phyloP scores from a whole-genome alignment of 2,888 invertebrate species.

The Lasius fuliginosus region DNA sequence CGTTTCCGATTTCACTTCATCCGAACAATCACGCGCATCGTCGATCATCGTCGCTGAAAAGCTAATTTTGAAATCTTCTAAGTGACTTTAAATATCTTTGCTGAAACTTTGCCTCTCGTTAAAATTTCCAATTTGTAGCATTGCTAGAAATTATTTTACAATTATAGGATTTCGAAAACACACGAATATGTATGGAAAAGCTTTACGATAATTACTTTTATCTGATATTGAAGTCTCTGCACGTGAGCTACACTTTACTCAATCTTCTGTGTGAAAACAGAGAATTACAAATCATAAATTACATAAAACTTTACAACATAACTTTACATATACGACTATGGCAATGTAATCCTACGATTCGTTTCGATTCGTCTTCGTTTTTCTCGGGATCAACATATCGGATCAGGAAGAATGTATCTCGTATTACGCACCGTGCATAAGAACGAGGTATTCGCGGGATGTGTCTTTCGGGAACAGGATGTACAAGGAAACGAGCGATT shows the following conservation, averaged over 20 bases:
- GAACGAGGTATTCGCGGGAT: constrained; percentile 55
- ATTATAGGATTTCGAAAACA: not conserved
- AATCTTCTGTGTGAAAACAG: not conserved
- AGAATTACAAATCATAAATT: not conserved
- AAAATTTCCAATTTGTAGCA: not conserved
- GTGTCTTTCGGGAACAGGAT: constrained; percentile 51
- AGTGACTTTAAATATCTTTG: constrained; percentile 30
- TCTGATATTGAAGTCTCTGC: not conserved
- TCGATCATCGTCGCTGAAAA: constrained; percentile 38
- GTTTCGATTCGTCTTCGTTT: constrained; percentile 28
- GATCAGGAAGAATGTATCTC: constrained; percentile 34
- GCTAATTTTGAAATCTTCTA: constrained; percentile 32
- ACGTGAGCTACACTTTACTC: not conserved
- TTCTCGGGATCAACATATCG: constrained; percentile 22
- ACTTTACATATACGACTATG: not conserved
- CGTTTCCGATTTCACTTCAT: constrained; percentile 20
- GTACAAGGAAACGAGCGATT: constrained; percentile 60
- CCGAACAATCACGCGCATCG: constrained; percentile 41
- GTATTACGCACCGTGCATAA: constrained; percentile 26
- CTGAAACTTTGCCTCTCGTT: not conserved
- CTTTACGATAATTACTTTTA: not conserved
- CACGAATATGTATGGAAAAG: not conserved
- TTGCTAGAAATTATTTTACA: not conserved
- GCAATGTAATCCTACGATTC: not conserved
- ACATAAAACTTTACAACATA: not conserved